These are phyloP conservation scores for Hemicordylus capensis DNA, from an alignment of 2,113 vertebrate genomes.

Conservation along the genomic window DNA sequence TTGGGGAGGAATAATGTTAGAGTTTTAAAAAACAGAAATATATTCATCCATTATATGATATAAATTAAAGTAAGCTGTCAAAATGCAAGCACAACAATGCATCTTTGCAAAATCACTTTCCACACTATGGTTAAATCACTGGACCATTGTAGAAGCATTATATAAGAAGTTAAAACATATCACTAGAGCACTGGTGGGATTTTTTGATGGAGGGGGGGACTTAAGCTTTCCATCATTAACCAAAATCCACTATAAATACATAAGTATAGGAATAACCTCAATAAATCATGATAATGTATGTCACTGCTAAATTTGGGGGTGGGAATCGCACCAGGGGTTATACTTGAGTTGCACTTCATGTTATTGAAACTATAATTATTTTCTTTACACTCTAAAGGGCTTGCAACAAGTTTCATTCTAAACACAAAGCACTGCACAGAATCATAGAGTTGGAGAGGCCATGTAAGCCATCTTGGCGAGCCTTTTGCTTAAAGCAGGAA, in stretches of 20 bases:
- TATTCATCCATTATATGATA: slow-evolving; percentile 74
- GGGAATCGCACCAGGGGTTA: slow-evolving; percentile 72
- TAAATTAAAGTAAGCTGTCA: slow-evolving; percentile 79
- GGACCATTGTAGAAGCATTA: slow-evolving; percentile 70
- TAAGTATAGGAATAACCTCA: slow-evolving; percentile 65
- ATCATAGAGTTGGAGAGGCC: no score
- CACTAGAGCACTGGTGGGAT: slow-evolving; percentile 54
- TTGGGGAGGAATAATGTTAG: slow-evolving; percentile 72
- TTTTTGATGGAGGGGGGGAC: slow-evolving; percentile 65
- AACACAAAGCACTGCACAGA: slow-evolving; percentile 69
- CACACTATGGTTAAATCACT: slow-evolving; percentile 66
- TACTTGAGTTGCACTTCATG: slow-evolving; percentile 77
- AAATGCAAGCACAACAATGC: slow-evolving; percentile 74
- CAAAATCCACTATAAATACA: slow-evolving; percentile 70
- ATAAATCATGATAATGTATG: slow-evolving; percentile 82
- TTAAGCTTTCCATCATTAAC: slow-evolving; percentile 71
- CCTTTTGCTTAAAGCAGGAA: no score
- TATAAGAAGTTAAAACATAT: slow-evolving; percentile 71
- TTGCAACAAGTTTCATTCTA: slow-evolving; percentile 75
- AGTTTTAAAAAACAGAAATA: slow-evolving; percentile 53
- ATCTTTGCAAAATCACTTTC: slow-evolving; percentile 69
- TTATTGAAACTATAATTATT: slow-evolving; percentile 81
- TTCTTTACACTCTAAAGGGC: slow-evolving; percentile 82
- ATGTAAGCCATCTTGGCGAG: no score
- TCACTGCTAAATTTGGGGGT: slow-evolving; percentile 74